phyloP scores from a whole-genome alignment of 2,113 vertebrate species.

The Muntiacus muntjak region DNA sequence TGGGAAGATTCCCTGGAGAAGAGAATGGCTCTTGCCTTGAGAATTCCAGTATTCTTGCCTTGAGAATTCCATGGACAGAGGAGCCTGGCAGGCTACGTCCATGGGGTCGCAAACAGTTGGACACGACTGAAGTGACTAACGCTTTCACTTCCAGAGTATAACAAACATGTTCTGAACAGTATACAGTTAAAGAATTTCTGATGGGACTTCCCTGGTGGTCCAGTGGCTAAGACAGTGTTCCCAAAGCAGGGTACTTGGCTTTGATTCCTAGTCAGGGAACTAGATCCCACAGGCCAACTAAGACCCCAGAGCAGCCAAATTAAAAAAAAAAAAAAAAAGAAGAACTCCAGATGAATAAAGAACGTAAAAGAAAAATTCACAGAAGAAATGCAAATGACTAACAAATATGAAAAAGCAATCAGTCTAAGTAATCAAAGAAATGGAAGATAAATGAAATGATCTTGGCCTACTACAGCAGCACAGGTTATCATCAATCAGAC shows the following conservation, averaged over 20 bases:
- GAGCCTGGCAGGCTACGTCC: background rate
- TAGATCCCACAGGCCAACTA: background rate
- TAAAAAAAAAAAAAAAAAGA: background rate
- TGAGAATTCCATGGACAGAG: background rate
- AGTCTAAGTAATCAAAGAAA: background rate
- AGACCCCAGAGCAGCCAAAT: background rate
- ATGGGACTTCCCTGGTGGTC: background rate
- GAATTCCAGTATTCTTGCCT: background rate
- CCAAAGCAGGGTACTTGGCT: background rate
- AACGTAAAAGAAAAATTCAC: background rate
- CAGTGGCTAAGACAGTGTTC: background rate
- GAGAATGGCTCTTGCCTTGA: background rate
- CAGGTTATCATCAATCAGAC: background rate
- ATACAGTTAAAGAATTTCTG: background rate
- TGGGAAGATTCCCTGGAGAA: background rate
- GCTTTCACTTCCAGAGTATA: background rate
- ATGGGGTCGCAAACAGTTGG: background rate
- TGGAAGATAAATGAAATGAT: background rate
- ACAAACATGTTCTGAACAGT: background rate
- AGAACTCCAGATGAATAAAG: slow-evolving; percentile 4
- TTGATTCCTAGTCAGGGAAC: background rate
- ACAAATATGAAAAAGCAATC: background rate
- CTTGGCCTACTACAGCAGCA: background rate
- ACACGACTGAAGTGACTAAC: background rate
- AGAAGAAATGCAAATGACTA: slow-evolving; percentile 14